A percentile compares a stretch with the other conserved stretches of the same genome.
phyloP scores from a whole-genome alignment of 2,888 invertebrate species.

The Ceriagrion tenellum region DNA sequence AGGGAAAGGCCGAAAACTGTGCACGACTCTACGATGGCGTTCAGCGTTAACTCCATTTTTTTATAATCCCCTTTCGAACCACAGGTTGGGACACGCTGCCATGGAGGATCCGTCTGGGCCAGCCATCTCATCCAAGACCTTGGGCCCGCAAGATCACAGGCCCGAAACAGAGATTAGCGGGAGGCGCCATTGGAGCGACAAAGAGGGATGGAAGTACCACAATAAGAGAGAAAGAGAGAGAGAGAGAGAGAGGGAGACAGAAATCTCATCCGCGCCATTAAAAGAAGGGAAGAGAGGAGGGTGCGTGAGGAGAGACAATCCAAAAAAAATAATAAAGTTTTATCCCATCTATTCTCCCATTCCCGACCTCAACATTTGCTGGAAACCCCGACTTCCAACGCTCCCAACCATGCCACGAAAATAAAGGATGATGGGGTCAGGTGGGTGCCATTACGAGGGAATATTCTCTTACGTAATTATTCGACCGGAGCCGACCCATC shows the following conservation, averaged over 20 bases:
- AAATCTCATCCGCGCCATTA: neutral
- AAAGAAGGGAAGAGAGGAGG: neutral
- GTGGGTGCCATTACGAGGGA: constrained; percentile 35
- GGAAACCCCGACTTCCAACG: neutral
- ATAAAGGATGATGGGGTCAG: neutral
- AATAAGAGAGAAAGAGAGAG: too few species aligned
- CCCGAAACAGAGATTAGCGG: neutral
- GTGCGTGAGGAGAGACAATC: constrained; percentile 27
- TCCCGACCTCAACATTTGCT: neutral
- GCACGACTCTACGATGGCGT: too few species aligned
- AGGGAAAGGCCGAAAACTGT: too few species aligned
- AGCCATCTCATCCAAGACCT: neutral
- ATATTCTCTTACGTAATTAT: constrained; percentile 30
- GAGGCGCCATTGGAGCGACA: constrained; percentile 5
- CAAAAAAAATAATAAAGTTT: neutral
- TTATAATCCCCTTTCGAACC: too few species aligned
- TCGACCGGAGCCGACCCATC: constrained; percentile 32
- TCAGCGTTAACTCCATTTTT: too few species aligned
- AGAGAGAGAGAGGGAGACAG: neutral
- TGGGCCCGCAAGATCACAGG: neutral
- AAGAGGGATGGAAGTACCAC: neutral
- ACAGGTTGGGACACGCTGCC: too few species aligned
- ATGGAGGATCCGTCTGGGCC: too few species aligned
- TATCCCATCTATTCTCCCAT: neutral
- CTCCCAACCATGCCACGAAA: neutral